Conservation (phyloP, 2,797 vertebrate genomes). For the Lepilemur septentrionalis region DNA sequence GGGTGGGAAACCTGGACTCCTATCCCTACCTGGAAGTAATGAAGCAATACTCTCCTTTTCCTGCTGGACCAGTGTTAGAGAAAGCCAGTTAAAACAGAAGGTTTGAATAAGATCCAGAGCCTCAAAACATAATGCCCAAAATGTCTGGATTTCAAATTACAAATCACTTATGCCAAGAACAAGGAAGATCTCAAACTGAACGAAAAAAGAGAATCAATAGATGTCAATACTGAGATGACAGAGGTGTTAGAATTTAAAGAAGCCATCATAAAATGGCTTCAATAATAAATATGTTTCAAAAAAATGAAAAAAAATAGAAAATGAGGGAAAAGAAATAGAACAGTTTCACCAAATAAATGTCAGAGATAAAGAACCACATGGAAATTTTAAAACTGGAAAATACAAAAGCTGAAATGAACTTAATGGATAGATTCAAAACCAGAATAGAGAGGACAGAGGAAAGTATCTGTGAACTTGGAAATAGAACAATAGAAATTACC, state of each 20-base stretch:
- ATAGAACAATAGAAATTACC: not conserved
- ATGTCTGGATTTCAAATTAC: not conserved
- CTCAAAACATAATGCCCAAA: not conserved
- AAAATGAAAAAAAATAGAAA: slow-evolving; percentile 26
- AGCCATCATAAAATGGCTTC: slow-evolving; percentile 22
- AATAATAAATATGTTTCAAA: slow-evolving; percentile 3
- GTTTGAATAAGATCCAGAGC: not conserved
- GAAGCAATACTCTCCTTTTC: not conserved
- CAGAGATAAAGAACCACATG: not conserved
- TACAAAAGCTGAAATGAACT: not conserved
- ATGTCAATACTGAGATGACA: not conserved
- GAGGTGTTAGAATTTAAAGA: not conserved
- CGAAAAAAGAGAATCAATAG: not conserved
- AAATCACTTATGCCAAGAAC: not conserved
- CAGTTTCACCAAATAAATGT: not conserved
- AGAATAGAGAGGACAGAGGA: slow-evolving; percentile 15
- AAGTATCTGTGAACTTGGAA: not conserved
- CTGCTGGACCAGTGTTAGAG: not conserved
- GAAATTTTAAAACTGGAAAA: slow-evolving; percentile 33
- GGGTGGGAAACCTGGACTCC: not conserved
- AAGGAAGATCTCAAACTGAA: not conserved
- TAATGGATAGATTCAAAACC: not conserved
- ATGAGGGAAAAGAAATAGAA: not conserved
- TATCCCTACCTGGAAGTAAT: not conserved
- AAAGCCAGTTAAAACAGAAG: not conserved